Evolutionary conservation across 2,797 vertebrate species (phyloP).

Genomic region (Hephaestus fuliginosus): DNA sequence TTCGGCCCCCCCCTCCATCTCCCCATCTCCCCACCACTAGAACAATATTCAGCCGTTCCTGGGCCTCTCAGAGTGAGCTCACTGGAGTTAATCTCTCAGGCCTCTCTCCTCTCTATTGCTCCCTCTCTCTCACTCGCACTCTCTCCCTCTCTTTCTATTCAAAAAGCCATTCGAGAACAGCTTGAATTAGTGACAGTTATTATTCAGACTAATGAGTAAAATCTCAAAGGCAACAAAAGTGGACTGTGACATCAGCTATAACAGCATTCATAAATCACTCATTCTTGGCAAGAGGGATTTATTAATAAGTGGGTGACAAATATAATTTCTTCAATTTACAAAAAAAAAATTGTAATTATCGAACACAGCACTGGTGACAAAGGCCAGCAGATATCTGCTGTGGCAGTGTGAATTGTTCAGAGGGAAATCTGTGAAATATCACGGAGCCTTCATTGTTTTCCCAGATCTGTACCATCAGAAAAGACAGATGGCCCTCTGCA

Average conservation of each 20-base stretch:
- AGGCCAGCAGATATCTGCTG: constrained; percentile 28
- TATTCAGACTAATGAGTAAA: constrained; percentile 88
- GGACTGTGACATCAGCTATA: constrained; percentile 78
- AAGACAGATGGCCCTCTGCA: constrained; percentile 80
- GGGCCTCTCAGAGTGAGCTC: constrained; percentile 88
- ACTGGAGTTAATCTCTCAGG: constrained; percentile 87
- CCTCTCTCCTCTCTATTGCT: constrained; percentile 82
- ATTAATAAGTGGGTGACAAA: constrained; percentile 63
- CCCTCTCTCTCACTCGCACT: constrained; percentile 77
- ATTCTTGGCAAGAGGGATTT: constrained; percentile 57
- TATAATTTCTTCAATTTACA: constrained; percentile 50
- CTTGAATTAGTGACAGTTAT: constrained; percentile 89
- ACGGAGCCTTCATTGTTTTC: constrained; percentile 73
- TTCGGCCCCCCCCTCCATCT: constrained; percentile 40
- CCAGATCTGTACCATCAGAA: constrained; percentile 69
- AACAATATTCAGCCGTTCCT: constrained; percentile 89
- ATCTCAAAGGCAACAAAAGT: constrained; percentile 84
- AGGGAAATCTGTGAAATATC: constrained; percentile 73
- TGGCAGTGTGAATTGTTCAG: constrained; percentile 26
- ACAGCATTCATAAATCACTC: constrained; percentile 81
- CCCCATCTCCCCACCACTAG: constrained; percentile 82
- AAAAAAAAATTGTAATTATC: constrained; percentile 33
- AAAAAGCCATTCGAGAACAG: constrained; percentile 86
- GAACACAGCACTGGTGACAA: constrained; percentile 4
- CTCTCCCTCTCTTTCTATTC: constrained; percentile 84